Conservation (phyloP, 2,113 vertebrate genomes). For the Hippopotamus amphibius region DNA sequence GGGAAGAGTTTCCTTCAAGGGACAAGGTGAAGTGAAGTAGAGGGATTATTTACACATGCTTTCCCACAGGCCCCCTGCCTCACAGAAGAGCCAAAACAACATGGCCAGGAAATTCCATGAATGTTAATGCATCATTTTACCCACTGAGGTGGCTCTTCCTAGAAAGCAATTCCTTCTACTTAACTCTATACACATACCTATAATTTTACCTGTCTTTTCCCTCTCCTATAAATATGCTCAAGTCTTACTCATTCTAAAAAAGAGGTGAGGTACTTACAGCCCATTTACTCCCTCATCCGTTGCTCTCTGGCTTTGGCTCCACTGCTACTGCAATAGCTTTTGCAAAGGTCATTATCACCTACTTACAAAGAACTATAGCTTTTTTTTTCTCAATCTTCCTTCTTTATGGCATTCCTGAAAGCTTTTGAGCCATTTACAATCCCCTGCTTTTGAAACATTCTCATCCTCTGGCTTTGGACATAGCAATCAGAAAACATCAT, state of each 20-base stretch:
- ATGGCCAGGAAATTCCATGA: not conserved
- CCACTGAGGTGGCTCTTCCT: not conserved
- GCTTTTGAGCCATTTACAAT: not conserved
- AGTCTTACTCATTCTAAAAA: not conserved
- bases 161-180: not conserved
- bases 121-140: not conserved
- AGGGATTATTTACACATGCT: not conserved
- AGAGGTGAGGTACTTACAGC: not conserved
- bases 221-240: not conserved
- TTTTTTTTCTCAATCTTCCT: not conserved
- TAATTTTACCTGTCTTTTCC: not conserved
- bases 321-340: not conserved
- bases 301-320: not conserved
- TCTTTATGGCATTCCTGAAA: not conserved
- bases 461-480: not conserved
- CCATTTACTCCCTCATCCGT: not conserved
- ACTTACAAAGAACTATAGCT: not conserved
- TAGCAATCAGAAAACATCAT: not conserved
- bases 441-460: not conserved
- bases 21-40: not conserved
- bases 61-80: not conserved
- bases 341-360: not conserved
- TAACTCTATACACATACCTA: not conserved
- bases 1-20: not conserved
- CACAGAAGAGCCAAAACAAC: not conserved